Conservation (phyloP, 2,113 vertebrate genomes). For the Pholis gunnellus region DNA sequence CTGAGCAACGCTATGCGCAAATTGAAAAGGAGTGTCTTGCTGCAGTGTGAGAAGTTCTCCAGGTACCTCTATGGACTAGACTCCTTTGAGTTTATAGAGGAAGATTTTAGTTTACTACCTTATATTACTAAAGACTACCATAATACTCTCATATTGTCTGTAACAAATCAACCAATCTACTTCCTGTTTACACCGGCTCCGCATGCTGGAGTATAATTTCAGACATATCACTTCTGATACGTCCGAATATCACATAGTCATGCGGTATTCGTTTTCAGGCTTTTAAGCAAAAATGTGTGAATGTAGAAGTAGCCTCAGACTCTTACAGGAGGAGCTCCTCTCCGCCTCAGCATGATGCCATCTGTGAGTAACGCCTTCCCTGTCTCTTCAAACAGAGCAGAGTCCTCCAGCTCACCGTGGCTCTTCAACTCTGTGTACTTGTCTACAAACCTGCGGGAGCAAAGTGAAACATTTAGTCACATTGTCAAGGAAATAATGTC, state of each 20-base stretch:
- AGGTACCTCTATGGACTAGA: too few relatives aligned
- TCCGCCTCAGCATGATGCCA: constrained; percentile 85
- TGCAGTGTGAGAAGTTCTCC: too few relatives aligned
- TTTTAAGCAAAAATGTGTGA: not conserved
- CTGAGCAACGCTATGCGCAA: too few relatives aligned
- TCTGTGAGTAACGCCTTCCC: constrained; percentile 89
- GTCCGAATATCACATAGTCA: too few relatives aligned
- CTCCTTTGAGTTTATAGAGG: too few relatives aligned
- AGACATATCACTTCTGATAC: too few relatives aligned
- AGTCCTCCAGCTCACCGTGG: constrained; percentile 81
- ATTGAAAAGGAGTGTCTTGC: too few relatives aligned
- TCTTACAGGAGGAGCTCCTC: constrained; percentile 76
- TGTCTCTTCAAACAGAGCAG: constrained; percentile 88
- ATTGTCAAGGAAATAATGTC: not conserved
- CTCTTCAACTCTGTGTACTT: constrained; percentile 87
- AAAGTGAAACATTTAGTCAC: not conserved
- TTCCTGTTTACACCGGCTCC: not conserved
- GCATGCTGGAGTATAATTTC: too few relatives aligned
- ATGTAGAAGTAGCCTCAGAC: not conserved
- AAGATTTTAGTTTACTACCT: too few relatives aligned
- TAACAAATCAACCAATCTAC: not conserved
- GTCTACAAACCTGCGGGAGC: constrained; percentile 89
- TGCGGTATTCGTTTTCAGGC: not conserved
- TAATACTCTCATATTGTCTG: not conserved
- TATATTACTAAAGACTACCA: not conserved